Conservation (phyloP, 2,113 vertebrate species). For the Nannospalax galili region DNA sequence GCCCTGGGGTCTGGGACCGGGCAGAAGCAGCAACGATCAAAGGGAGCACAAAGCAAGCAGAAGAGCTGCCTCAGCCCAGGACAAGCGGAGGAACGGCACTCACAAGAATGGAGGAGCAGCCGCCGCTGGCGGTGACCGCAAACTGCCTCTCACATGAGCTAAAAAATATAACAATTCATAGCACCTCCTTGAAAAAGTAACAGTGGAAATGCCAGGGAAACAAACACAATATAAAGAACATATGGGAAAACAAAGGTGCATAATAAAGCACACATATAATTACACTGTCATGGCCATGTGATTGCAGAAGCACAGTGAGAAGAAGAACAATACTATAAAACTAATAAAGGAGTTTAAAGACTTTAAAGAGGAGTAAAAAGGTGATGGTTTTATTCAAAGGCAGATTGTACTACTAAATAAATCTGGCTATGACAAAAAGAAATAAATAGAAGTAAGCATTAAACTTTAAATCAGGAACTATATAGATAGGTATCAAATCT, state of each 20-base stretch:
- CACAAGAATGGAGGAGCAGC: too few relatives aligned
- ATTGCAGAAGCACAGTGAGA: background rate
- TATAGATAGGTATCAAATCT: background rate
- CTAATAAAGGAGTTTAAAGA: background rate
- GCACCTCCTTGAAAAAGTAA: background rate
- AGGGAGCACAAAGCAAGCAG: too few relatives aligned
- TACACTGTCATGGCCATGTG: background rate
- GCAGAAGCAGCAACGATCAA: too few relatives aligned
- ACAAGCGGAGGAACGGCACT: too few relatives aligned
- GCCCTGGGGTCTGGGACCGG: too few relatives aligned
- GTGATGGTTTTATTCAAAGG: background rate
- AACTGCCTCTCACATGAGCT: background rate
- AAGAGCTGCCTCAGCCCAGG: too few relatives aligned
- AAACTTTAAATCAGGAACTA: background rate
- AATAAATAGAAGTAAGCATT: background rate
- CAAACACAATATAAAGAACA: background rate
- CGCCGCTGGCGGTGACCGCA: too few relatives aligned
- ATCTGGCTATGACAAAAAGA: background rate
- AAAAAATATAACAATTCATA: background rate
- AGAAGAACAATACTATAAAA: background rate
- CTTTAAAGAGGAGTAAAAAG: background rate
- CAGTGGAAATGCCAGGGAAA: background rate
- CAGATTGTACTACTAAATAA: background rate
- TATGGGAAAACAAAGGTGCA: fast-evolving
- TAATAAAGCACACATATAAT: background rate